phyloP scores from a whole-genome alignment of 2,113 vertebrate genomes.

The Vombatus ursinus region DNA sequence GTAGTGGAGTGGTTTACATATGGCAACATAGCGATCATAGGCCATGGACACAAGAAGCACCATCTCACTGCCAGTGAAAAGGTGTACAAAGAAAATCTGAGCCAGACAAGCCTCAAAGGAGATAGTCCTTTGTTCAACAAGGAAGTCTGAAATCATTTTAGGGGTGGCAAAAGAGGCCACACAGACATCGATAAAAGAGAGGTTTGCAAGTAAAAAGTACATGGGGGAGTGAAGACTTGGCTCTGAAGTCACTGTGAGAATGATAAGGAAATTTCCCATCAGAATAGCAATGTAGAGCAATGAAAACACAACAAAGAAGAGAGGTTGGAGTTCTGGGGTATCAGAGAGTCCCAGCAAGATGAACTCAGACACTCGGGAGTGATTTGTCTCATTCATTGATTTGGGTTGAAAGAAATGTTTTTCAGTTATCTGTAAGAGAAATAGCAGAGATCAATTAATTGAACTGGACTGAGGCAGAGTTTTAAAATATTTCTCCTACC shows the following conservation, averaged over 20 bases:
- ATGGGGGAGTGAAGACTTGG: slow-evolving; percentile 52
- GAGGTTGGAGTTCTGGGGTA: slow-evolving; percentile 57
- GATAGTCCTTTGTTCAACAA: slow-evolving; percentile 62
- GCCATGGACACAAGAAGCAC: slow-evolving; percentile 77
- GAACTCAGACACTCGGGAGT: slow-evolving; percentile 56
- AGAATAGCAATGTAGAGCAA: slow-evolving; percentile 64
- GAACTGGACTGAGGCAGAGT: background rate
- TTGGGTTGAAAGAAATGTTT: slow-evolving; percentile 10
- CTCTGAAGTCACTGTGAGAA: slow-evolving; percentile 63
- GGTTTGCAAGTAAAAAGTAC: slow-evolving; percentile 74
- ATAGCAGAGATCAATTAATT: background rate
- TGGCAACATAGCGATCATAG: slow-evolving; percentile 72
- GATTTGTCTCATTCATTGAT: slow-evolving; percentile 64
- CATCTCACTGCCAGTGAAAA: slow-evolving; percentile 70
- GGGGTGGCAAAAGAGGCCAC: slow-evolving; percentile 75
- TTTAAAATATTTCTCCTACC: background rate
- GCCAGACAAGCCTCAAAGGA: slow-evolving; percentile 71
- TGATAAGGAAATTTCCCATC: slow-evolving; percentile 69
- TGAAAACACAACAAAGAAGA: slow-evolving; percentile 65
- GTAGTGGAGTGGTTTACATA: slow-evolving; percentile 76
- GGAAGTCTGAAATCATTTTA: slow-evolving; percentile 69
- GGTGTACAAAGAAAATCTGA: slow-evolving; percentile 78
- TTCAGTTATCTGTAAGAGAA: slow-evolving; percentile 37
- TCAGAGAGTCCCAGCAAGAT: slow-evolving; percentile 66
- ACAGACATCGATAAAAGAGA: slow-evolving; percentile 72